Percentiles rank a stretch among this genome's conserved stretches.
These are phyloP conservation scores for Athalia rosae DNA, from an alignment of 2,888 invertebrate genomes.

Conservation along the genomic window DNA sequence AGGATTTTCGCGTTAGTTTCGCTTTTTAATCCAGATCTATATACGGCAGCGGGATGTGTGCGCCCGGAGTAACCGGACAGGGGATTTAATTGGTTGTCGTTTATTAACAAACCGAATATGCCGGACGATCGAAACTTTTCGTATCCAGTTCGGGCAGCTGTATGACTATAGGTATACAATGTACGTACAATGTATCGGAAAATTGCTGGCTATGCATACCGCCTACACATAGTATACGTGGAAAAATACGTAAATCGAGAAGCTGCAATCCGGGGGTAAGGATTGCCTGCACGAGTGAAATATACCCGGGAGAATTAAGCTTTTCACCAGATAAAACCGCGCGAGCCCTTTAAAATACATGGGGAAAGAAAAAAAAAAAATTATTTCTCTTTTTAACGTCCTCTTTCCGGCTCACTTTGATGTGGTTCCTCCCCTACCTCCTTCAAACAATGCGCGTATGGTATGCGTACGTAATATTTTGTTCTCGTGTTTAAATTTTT, in stretches of 20 bases:
- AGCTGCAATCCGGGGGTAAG: slow-evolving; percentile 7
- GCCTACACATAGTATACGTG: neutral
- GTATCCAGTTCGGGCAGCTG: no score
- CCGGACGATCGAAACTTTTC: slow-evolving; percentile 28
- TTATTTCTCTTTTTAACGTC: slow-evolving; percentile 6
- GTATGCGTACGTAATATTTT: no score
- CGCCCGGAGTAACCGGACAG: slow-evolving; percentile 29
- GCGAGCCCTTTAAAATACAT: neutral
- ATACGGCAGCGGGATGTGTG: neutral
- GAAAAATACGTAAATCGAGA: slow-evolving; percentile 37
- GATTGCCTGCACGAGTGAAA: slow-evolving; percentile 30
- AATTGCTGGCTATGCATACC: no score
- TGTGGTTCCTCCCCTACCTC: no score
- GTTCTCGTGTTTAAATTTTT: no score
- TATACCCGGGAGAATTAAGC: slow-evolving; percentile 41
- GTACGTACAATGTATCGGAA: no score
- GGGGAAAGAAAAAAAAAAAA: neutral
- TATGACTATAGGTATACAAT: no score
- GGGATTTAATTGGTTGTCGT: slow-evolving; percentile 43
- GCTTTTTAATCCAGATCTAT: slow-evolving; percentile 25
- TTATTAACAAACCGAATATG: slow-evolving; percentile 43
- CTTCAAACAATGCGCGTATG: no score
- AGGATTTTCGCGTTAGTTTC: slow-evolving; percentile 36
- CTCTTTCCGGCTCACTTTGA: neutral
- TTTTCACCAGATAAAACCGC: slow-evolving; percentile 39